Evolutionary conservation across 1,140 invertebrate genomes (phyloP).

Genomic region (Spodoptera frugiperda): DNA sequence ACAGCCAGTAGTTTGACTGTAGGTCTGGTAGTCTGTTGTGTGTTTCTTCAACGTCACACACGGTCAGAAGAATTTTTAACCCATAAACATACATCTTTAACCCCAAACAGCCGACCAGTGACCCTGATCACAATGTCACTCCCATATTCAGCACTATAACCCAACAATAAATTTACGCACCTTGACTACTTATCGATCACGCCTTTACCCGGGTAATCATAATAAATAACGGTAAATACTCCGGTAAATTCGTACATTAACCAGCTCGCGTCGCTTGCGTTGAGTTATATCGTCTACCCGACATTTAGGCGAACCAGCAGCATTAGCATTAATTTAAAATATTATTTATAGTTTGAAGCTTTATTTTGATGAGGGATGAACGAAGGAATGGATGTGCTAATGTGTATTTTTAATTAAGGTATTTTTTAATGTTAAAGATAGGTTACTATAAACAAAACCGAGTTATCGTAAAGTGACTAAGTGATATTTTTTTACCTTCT

Average conservation of each 20-base stretch:
- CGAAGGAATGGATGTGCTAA: conserved; percentile 47
- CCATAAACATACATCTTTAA: background rate
- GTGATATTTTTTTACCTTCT: no score
- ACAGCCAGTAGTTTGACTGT: no score
- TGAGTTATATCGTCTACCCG: conserved; percentile 62
- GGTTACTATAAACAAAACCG: no score
- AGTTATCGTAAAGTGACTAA: no score
- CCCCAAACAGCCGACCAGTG: background rate
- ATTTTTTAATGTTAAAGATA: no score
- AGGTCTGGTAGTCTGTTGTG: no score
- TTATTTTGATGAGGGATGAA: conserved; percentile 48
- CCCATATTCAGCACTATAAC: conserved; percentile 13
- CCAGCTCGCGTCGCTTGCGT: conserved; percentile 51
- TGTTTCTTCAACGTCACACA: no score
- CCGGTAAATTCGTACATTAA: conserved; percentile 60
- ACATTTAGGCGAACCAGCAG: conserved; percentile 56
- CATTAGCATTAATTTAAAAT: conserved; percentile 72
- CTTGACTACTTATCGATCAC: conserved; percentile 58
- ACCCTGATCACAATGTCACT: background rate
- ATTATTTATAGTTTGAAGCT: conserved; percentile 67
- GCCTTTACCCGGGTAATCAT: conserved; percentile 56
- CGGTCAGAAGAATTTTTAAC: no score
- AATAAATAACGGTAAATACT: conserved; percentile 59
- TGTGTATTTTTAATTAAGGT: no score
- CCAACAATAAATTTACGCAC: conserved; percentile 12